phyloP scores from a whole-genome alignment of 2,113 vertebrate genomes.

The Syngnathus floridae region DNA sequence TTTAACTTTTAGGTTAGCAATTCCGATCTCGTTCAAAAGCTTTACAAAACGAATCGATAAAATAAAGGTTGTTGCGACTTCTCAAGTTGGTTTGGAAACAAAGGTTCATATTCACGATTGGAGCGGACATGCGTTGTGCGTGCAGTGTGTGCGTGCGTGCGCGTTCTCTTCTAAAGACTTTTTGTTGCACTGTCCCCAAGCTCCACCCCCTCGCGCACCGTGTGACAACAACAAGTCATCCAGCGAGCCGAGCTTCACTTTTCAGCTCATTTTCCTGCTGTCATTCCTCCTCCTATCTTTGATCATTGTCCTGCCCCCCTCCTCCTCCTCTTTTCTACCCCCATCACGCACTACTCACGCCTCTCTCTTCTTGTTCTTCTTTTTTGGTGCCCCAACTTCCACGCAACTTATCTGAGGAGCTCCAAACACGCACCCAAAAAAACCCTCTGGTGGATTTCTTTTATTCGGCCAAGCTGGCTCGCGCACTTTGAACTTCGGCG shows the following conservation, averaged over 20 bases:
- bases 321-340: slow-evolving; percentile 67
- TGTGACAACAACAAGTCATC: slow-evolving; percentile 99
- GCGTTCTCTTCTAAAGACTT: slow-evolving; percentile 80
- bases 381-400: slow-evolving; percentile 49
- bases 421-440: neutral
- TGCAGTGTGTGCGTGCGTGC: slow-evolving; percentile 4
- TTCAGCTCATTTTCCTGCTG: slow-evolving; percentile 92
- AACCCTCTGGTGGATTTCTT: slow-evolving; percentile 72
- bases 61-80: neutral
- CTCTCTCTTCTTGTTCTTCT: neutral
- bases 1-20: neutral
- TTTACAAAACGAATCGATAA: neutral
- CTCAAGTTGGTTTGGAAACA: neutral
- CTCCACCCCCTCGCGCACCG: slow-evolving; percentile 87
- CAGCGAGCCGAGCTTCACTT: slow-evolving; percentile 86
- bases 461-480: slow-evolving; percentile 57
- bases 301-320: slow-evolving; percentile 82
- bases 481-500: slow-evolving; percentile 76
- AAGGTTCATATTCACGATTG: neutral
- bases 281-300: slow-evolving; percentile 91
- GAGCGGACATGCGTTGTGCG: neutral
- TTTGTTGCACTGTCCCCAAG: slow-evolving; percentile 79
- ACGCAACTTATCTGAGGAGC: slow-evolving; percentile 73
- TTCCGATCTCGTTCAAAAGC: neutral
- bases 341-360: slow-evolving; percentile 63